Evolutionary conservation across 2,888 invertebrate species (phyloP).

Genomic region (Drosophila mulleri): DNA sequence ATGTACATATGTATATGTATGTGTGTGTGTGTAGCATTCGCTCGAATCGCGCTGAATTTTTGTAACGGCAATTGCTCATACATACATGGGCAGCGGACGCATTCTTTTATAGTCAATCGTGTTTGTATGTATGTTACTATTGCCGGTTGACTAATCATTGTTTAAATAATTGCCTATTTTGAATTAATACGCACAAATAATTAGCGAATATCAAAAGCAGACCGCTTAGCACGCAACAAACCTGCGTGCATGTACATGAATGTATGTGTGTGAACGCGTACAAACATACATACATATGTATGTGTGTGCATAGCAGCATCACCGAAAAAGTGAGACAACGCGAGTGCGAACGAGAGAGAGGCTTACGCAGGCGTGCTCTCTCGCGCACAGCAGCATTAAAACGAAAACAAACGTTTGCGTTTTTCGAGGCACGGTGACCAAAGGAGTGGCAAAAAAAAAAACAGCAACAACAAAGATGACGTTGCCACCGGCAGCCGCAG

Average conservation of each 20-base stretch:
- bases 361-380: conserved; percentile 52
- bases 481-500: conserved; percentile 13
- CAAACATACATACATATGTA: neutral
- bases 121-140: conserved; percentile 56
- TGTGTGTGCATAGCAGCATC: conserved; percentile 14
- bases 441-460: conserved; percentile 49
- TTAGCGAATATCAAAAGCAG: conserved; percentile 46
- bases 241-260: conserved; percentile 5
- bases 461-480: conserved; percentile 23
- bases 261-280: conserved; percentile 10
- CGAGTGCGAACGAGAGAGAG: conserved; percentile 30
- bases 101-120: conserved; percentile 51
- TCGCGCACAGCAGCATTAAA: conserved; percentile 26
- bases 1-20: neutral
- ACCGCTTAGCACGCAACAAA: conserved; percentile 16
- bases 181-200: conserved; percentile 65
- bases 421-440: conserved; percentile 29
- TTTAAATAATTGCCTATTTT: conserved; percentile 75
- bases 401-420: conserved; percentile 25
- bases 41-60: conserved; percentile 14
- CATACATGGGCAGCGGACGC: conserved; percentile 60
- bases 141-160: conserved; percentile 70
- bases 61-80: conserved; percentile 64
- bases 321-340: conserved; percentile 19
- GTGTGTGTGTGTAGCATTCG: conserved; percentile 13